These are phyloP conservation scores for Acanthaster planci DNA, from an alignment of 35 echinoderm and acorn worm species.

Conservation along the genomic window DNA sequence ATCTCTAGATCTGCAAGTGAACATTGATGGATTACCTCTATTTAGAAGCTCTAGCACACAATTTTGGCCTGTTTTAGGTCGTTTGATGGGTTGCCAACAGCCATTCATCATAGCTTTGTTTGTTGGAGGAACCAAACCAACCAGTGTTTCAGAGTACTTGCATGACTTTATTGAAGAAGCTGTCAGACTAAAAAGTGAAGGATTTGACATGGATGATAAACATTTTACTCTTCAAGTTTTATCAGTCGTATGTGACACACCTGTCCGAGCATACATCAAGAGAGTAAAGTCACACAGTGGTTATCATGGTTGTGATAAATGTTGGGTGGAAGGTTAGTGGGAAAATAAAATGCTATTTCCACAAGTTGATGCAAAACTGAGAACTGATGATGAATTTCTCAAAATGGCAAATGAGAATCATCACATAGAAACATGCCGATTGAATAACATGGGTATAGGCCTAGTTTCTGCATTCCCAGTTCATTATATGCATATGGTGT, in stretches of 20 bases:
- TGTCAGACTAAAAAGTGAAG: constrained; percentile 5
- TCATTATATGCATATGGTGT: constrained; percentile 83
- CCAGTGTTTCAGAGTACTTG: neutral
- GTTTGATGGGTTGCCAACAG: neutral
- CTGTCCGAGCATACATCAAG: constrained; percentile 65
- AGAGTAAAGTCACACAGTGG: constrained; percentile 52
- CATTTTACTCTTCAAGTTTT: constrained; percentile 10
- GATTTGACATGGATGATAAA: neutral
- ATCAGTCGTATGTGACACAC: constrained; percentile 64
- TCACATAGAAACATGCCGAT: constrained; percentile 47
- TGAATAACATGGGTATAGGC: constrained; percentile 30
- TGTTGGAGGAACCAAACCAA: constrained; percentile 6
- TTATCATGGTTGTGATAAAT: constrained; percentile 72
- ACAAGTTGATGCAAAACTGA: neutral
- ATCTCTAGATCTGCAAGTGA: constrained; percentile 5
- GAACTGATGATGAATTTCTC: constrained; percentile 57
- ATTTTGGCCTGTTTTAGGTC: constrained; percentile 11
- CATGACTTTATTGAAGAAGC: constrained; percentile 1
- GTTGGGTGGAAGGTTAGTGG: constrained; percentile 43
- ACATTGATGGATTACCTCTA: constrained; percentile 7
- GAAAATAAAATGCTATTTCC: constrained; percentile 60
- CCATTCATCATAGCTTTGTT: constrained; percentile 9
- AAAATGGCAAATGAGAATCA: constrained; percentile 46
- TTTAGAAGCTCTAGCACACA: constrained; percentile 18
- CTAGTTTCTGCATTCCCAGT: constrained; percentile 53